These are phyloP conservation scores for Numenius phaeopus DNA, from an alignment of 2,797 vertebrate genomes.

Conservation along the genomic window DNA sequence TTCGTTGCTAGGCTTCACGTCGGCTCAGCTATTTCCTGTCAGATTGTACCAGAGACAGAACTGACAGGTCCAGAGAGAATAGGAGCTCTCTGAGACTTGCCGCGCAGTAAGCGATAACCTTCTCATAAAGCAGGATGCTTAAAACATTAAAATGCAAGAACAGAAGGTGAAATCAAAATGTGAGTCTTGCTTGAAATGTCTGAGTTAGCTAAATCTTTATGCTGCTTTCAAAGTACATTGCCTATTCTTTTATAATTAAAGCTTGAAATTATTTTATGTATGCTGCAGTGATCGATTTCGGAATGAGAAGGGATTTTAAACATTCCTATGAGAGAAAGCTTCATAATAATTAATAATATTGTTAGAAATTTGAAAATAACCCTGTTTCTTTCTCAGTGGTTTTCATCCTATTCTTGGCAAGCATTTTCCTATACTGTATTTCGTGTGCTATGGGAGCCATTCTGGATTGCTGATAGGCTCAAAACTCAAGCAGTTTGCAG, in stretches of 20 bases:
- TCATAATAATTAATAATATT: not conserved
- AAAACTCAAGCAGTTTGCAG: not conserved
- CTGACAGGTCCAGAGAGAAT: not conserved
- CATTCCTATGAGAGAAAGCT: not conserved
- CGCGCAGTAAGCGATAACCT: not conserved
- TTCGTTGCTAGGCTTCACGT: not conserved
- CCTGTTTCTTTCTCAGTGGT: not conserved
- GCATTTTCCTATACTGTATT: not conserved
- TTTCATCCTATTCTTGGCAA: constrained; percentile 28
- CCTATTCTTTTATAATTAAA: constrained; percentile 47
- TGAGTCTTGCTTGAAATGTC: constrained; percentile 10
- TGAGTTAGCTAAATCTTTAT: constrained; percentile 1
- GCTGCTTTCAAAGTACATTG: not conserved
- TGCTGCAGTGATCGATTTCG: not conserved
- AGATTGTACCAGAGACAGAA: not conserved
- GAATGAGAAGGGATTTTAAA: not conserved
- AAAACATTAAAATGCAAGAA: constrained; percentile 17
- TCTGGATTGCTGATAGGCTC: not conserved
- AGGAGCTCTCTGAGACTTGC: not conserved
- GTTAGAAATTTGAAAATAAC: not conserved
- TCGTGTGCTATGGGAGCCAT: not conserved
- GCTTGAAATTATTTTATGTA: constrained; percentile 24
- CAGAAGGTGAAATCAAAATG: constrained; percentile 26
- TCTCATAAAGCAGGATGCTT: not conserved
- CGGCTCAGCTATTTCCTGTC: not conserved